These are phyloP conservation scores for Philypnodon macrostomus DNA, from an alignment of 2,797 vertebrate genomes.

Conservation along the genomic window DNA sequence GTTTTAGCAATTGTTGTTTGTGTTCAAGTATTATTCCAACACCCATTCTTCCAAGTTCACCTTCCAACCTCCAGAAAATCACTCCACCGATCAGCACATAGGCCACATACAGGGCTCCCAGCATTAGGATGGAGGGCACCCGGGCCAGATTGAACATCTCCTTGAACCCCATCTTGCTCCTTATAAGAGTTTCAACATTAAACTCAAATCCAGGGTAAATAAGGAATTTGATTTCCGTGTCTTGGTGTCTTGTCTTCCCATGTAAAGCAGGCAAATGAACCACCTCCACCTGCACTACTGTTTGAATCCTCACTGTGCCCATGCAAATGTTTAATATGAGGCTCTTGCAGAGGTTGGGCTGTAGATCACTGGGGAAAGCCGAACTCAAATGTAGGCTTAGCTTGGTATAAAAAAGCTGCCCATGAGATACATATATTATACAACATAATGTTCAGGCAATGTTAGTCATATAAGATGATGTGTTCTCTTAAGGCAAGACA, in stretches of 20 bases:
- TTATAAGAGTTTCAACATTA: background rate
- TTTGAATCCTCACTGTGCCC: constrained; percentile 35
- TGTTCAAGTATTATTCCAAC: constrained; percentile 30
- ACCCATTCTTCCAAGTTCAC: constrained; percentile 49
- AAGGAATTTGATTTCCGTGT: constrained; percentile 15
- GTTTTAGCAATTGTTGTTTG: constrained; percentile 48
- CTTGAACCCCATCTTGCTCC: constrained; percentile 41
- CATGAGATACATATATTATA: background rate
- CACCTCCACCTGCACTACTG: constrained; percentile 32
- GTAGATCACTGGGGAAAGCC: background rate
- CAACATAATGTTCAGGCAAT: background rate
- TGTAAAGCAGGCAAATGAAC: constrained; percentile 70
- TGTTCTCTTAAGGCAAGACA: too few species aligned
- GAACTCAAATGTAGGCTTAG: background rate
- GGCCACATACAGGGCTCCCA: constrained; percentile 63
- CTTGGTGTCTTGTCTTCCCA: constrained; percentile 24
- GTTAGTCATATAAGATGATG: background rate
- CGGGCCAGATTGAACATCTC: constrained; percentile 35
- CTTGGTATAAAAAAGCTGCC: too few species aligned
- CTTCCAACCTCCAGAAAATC: constrained; percentile 78
- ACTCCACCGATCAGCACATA: constrained; percentile 77
- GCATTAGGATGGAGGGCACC: constrained; percentile 71
- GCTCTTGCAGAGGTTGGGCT: background rate
- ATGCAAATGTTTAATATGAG: constrained; percentile 74
- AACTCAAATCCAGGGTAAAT: background rate